Evolutionary conservation across 2,797 vertebrate genomes (phyloP).

Genomic region (Paedocypris micromegethes): DNA sequence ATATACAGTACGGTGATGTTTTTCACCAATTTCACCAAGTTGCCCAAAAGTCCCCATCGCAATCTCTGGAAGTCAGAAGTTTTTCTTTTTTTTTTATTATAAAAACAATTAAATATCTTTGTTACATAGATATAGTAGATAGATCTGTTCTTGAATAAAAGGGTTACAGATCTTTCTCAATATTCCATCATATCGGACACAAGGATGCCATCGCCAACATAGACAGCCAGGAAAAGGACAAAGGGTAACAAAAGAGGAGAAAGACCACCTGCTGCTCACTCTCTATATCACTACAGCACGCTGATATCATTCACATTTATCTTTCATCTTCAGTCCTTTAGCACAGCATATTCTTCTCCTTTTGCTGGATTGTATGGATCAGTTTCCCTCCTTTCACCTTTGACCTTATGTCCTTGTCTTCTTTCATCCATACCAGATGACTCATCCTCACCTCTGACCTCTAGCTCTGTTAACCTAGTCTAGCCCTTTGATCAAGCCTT

Average conservation of each 20-base stretch:
- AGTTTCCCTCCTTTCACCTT: conserved; percentile 22
- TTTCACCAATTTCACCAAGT: no score
- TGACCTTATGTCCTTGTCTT: conserved; percentile 23
- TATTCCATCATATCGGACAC: conserved; percentile 30
- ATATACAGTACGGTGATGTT: no score
- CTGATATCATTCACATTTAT: conserved; percentile 1
- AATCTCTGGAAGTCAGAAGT: no score
- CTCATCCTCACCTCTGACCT: conserved; percentile 20
- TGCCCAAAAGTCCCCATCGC: no score
- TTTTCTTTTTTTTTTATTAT: no score
- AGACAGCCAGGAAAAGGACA: not conserved
- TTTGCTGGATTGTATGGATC: conserved; percentile 2
- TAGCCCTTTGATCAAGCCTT: conserved; percentile 6
- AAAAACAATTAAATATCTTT: no score
- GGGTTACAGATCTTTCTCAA: conserved; percentile 1
- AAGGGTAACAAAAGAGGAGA: not conserved
- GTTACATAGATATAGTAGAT: no score
- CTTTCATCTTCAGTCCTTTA: not conserved
- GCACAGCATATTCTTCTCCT: not conserved
- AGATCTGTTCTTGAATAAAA: conserved; percentile 32
- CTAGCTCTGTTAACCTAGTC: conserved; percentile 3
- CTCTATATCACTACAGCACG: conserved; percentile 1
- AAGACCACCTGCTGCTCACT: conserved; percentile 6
- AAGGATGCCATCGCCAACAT: conserved; percentile 20
- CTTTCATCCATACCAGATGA: conserved; percentile 30